A percentile compares a stretch with the other conserved stretches of the same genome.
phyloP scores from a whole-genome alignment of 2,888 invertebrate genomes.

The Suillia variegata region DNA sequence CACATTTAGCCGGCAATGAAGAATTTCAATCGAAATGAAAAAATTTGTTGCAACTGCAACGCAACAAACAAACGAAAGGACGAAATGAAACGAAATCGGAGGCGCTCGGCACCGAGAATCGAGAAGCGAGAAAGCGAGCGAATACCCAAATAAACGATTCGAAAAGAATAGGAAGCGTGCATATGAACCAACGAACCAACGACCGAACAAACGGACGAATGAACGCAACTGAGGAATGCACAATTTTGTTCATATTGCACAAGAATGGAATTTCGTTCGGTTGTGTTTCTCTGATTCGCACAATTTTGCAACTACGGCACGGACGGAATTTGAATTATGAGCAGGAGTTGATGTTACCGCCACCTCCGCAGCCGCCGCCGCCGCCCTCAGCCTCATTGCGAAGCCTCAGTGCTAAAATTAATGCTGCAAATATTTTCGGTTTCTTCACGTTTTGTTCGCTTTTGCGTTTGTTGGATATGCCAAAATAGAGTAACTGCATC shows the following conservation, averaged over 20 bases:
- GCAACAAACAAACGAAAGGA: too few species aligned
- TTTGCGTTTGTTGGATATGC: too few species aligned
- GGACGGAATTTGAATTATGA: neutral
- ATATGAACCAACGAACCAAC: neutral
- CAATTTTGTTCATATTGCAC: slow-evolving; percentile 48
- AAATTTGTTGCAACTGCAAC: neutral
- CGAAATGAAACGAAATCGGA: slow-evolving; percentile 4
- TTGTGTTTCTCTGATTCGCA: slow-evolving; percentile 26
- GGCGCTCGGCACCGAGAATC: too few species aligned
- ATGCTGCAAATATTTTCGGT: slow-evolving; percentile 45
- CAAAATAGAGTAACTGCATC: too few species aligned
- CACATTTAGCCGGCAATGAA: too few species aligned
- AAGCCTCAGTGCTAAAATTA: slow-evolving; percentile 40
- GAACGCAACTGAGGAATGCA: slow-evolving; percentile 36
- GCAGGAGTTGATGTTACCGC: slow-evolving; percentile 1
- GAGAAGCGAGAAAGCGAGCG: neutral
- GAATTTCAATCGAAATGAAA: slow-evolving; percentile 14
- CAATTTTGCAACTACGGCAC: slow-evolving; percentile 30
- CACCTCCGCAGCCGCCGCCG: neutral
- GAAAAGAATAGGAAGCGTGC: neutral
- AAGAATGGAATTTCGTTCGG: slow-evolving; percentile 45
- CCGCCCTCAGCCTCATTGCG: neutral
- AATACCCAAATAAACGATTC: neutral
- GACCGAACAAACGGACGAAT: neutral
- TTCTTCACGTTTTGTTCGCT: too few species aligned